Conservation (phyloP, 2,888 invertebrate genomes). For the Ischnus inquisitorius region DNA sequence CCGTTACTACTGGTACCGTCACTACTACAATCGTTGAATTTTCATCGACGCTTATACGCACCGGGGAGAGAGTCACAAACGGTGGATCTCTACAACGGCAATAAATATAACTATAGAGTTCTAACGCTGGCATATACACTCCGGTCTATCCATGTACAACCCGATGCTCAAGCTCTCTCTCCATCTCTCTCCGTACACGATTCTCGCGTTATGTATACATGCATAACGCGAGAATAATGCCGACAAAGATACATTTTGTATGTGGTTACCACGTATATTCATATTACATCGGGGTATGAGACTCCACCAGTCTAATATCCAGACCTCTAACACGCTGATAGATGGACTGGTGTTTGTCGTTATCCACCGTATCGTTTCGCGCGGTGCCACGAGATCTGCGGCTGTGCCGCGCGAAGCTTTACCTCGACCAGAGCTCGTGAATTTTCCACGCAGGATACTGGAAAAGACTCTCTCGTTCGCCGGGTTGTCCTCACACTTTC, state of each 20-base stretch:
- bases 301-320: slow-evolving; percentile 6
- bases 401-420: neutral
- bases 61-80: neutral
- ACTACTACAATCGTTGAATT: slow-evolving; percentile 5
- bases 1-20: neutral
- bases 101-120: slow-evolving; percentile 18
- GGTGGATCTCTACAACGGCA: neutral
- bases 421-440: neutral
- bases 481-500: neutral
- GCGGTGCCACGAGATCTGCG: neutral
- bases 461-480: neutral
- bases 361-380: neutral
- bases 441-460: slow-evolving; percentile 5
- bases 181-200: neutral
- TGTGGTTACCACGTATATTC: slow-evolving; percentile 27
- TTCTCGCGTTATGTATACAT: slow-evolving; percentile 9
- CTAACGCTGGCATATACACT: neutral
- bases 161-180: neutral
- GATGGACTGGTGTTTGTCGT: neutral
- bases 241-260: slow-evolving; percentile 5
- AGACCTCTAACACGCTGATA: neutral
- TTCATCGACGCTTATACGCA: slow-evolving; percentile 36
- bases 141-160: slow-evolving; percentile 26
- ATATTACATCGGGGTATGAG: neutral
- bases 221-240: slow-evolving; percentile 16